Evolutionary conservation across 2,113 vertebrate genomes (phyloP), one percentile per base, ranked within the genome.

Genomic region (Brachionichthys hirsutus): DNA sequence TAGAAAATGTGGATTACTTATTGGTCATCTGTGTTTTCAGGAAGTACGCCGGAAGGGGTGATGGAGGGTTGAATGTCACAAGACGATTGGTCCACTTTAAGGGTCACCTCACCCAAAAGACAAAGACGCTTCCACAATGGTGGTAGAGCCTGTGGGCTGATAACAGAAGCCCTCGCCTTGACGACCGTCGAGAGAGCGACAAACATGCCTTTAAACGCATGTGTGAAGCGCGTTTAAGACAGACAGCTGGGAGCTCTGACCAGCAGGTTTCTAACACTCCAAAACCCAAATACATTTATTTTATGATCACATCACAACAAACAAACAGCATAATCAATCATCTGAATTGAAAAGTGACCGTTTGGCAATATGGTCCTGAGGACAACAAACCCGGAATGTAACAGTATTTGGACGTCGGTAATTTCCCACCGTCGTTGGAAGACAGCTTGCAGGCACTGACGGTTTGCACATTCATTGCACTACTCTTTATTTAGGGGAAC

Each of bases 361-460:
- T n/a, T n/a, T n/a, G n/a, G n/a, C n/a, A n/a, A n/a, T n/a, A n/a
- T n/a, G n/a, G n/a, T n/a, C n/a, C n/a, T n/a, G n/a, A n/a, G n/a
- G n/a, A n/a, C n/a, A n/a, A n/a, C n/a, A n/a, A n/a, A n/a, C n/a
- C 47, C 57, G 43, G 17, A 56, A 51, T 55, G 19, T 11, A 67
- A 47, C 60, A 24, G 50, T 16, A 17, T 65, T 47, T 17, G 55
- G 34, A 42, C 62, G 40, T 8, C 47, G 58, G 46, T 75, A 36
- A 65, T 79, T 85, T 79, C 78, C 69, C 78, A 58, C 18, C 34
- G 43, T 55, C 24, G 35, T 14, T 62, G 59, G 54, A 52, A 44
- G 65, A 77, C 86, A 90, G 85, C 74, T 86, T 89, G 85, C 74
- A 72, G 82, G 56, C 70, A 30, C 54, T 24, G 75, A 56, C 63